phyloP scores from a whole-genome alignment of 1,140 invertebrate species.

The Sitobion miscanthi region DNA sequence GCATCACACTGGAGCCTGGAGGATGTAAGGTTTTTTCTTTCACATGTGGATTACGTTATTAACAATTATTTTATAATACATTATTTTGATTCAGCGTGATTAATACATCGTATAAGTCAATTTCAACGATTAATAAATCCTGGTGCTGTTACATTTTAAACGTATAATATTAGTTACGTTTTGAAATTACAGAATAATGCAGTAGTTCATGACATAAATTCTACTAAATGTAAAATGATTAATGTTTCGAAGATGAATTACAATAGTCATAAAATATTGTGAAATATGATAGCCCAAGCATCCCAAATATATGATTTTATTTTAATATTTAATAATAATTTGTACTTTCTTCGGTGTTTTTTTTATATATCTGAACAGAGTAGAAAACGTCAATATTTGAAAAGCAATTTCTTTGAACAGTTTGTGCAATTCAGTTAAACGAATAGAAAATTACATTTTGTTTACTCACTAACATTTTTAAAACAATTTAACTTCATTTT shows the following conservation, averaged over 20 bases:
- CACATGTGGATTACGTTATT: background rate
- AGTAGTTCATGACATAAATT: background rate
- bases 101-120: background rate
- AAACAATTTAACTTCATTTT: background rate
- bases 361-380: background rate
- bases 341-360: background rate
- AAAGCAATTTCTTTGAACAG: constrained; percentile 2
- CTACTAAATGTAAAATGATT: background rate
- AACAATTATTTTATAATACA: background rate
- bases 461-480: constrained; percentile 1
- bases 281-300: background rate
- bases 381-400: constrained; percentile 6
- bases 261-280: background rate
- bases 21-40: background rate
- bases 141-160: background rate
- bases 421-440: background rate
- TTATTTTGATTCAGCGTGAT: background rate
- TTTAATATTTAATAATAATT: constrained; percentile 22
- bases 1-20: background rate
- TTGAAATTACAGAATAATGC: background rate
- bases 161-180: background rate
- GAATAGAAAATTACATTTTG: background rate
- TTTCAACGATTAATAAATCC: background rate
- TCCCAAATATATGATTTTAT: background rate
- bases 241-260: background rate